Conservation (phyloP, 2,113 vertebrate species). For the Rutilus rutilus region DNA sequence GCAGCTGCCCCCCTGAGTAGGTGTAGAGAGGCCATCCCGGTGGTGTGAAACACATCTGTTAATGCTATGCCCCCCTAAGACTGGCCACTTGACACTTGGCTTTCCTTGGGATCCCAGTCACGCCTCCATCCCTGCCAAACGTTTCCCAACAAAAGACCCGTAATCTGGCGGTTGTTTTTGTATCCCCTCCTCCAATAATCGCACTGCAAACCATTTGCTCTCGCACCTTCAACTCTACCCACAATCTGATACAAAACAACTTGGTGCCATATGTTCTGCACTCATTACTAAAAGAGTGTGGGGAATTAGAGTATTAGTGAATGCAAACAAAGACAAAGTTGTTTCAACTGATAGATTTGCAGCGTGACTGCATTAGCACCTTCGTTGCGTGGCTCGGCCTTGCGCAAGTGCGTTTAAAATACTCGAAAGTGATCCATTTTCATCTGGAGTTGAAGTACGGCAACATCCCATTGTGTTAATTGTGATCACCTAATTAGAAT, state of each 20-base stretch:
- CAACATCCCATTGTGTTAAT: neutral
- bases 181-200: slow-evolving; percentile 40
- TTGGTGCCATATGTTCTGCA: neutral
- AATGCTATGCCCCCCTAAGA: slow-evolving; percentile 30
- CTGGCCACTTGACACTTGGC: slow-evolving; percentile 40
- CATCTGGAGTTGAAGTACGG: neutral
- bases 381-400: neutral
- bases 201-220: slow-evolving; percentile 43
- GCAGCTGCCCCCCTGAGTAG: slow-evolving; percentile 30
- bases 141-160: slow-evolving; percentile 31
- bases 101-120: slow-evolving; percentile 20
- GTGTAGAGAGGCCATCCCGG: slow-evolving; percentile 31
- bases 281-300: neutral
- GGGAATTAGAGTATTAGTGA: slow-evolving; percentile 9
- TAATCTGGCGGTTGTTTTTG: slow-evolving; percentile 43
- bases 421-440: neutral
- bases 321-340: slow-evolving; percentile 21
- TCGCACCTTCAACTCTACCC: neutral
- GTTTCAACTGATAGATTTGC: neutral
- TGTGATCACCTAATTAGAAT: slow-evolving; percentile 25
- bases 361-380: neutral
- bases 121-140: slow-evolving; percentile 21
- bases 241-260: slow-evolving; percentile 9
- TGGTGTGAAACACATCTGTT: slow-evolving; percentile 52
- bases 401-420: neutral